Evolutionary conservation across 2,888 invertebrate genomes (phyloP).

Genomic region (Dione juno): DNA sequence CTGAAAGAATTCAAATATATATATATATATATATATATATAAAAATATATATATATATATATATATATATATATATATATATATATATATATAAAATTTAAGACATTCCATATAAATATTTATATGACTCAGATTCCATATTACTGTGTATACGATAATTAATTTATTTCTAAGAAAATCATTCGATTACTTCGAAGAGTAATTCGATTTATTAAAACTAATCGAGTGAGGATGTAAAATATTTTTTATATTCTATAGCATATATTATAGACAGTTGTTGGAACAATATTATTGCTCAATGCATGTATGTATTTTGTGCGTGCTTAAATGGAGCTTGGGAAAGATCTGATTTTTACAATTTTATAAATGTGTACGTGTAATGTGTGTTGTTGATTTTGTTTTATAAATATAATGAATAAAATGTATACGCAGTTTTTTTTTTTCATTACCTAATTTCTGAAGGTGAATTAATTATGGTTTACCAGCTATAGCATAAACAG

Average conservation of each 20-base stretch:
- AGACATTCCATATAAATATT: conserved; percentile 13
- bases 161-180: conserved; percentile 7
- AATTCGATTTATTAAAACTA: not conserved
- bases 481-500: too few species aligned
- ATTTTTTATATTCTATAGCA: not conserved
- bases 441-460: not conserved
- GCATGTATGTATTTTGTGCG: not conserved
- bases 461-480: not conserved
- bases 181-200: not conserved
- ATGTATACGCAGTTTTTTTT: not conserved
- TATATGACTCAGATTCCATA: not conserved
- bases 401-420: conserved; percentile 6
- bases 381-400: conserved; percentile 12
- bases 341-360: conserved; percentile 8
- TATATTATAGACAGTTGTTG: not conserved
- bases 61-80: too few species aligned
- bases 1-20: too few species aligned
- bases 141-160: not conserved
- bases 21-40: too few species aligned
- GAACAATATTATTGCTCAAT: conserved; percentile 6
- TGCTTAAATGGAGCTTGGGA: not conserved
- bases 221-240: too few species aligned
- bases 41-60: too few species aligned
- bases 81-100: too few species aligned
- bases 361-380: conserved; percentile 14